phyloP scores from a whole-genome alignment of 2,888 invertebrate genomes.

The Amphimallon solstitiale region DNA sequence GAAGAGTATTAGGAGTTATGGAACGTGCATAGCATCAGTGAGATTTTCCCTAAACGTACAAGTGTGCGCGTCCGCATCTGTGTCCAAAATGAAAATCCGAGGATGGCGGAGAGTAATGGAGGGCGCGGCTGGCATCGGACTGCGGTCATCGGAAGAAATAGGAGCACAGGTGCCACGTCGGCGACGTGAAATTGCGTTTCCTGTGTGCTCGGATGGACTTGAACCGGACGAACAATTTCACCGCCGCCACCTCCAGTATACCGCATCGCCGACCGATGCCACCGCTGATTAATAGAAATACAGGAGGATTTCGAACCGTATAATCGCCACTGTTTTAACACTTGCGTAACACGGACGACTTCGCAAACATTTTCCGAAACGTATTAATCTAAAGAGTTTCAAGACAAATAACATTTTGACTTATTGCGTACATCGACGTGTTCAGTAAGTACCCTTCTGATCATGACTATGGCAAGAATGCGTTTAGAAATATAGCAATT shows the following conservation, averaged over 20 bases:
- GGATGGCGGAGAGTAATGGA: constrained; percentile 52
- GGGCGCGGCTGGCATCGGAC: constrained; percentile 51
- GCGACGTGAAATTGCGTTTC: constrained; percentile 47
- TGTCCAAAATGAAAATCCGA: constrained; percentile 55
- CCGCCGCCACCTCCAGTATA: constrained; percentile 5
- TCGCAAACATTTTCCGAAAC: not conserved
- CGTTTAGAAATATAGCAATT: no score
- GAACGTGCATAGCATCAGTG: constrained; percentile 14
- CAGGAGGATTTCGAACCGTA: constrained; percentile 15
- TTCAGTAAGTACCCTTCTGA: no score
- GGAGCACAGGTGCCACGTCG: constrained; percentile 51
- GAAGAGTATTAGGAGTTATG: not conserved
- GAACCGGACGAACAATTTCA: constrained; percentile 11
- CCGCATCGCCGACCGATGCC: constrained; percentile 41
- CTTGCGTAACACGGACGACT: constrained; percentile 5
- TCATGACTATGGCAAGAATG: no score
- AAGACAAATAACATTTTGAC: no score
- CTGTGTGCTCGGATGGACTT: constrained; percentile 15
- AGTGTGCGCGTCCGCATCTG: constrained; percentile 54
- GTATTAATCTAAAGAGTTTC: not conserved
- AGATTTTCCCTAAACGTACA: constrained; percentile 10
- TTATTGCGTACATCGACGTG: no score
- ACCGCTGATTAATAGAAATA: constrained; percentile 45
- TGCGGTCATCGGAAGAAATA: constrained; percentile 53
- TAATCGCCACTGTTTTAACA: constrained; percentile 12